Evolutionary conservation across 2,888 invertebrate species (phyloP).

Genomic region (Trisateles emortualis): DNA sequence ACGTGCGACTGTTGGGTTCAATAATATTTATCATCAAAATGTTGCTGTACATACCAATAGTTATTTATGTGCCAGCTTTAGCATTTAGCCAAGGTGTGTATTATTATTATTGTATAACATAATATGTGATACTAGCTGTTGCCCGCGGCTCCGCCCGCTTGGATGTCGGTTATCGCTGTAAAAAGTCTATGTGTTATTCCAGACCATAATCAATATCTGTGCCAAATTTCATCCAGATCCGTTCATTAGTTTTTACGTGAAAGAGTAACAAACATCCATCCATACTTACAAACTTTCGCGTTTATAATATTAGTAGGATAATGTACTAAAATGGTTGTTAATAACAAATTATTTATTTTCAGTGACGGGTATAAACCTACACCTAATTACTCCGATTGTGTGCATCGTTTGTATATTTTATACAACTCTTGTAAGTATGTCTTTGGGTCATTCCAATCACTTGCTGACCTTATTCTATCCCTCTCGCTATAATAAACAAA

Average conservation of each 20-base stretch:
- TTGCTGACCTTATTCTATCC: slow-evolving; percentile 54
- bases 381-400: slow-evolving; percentile 92
- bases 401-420: slow-evolving; percentile 97
- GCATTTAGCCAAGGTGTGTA: slow-evolving; percentile 92
- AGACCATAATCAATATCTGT: too few species aligned
- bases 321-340: not conserved
- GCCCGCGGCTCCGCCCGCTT: too few species aligned
- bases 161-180: too few species aligned
- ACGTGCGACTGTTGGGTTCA: slow-evolving; percentile 90
- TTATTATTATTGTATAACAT: not conserved
- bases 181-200: too few species aligned
- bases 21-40: slow-evolving; percentile 91
- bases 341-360: slow-evolving; percentile 55
- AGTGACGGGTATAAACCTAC: slow-evolving; percentile 94
- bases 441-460: slow-evolving; percentile 14
- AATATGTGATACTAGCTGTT: too few species aligned
- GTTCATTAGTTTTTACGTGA: too few species aligned
- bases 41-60: slow-evolving; percentile 93
- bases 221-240: too few species aligned
- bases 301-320: too few species aligned
- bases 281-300: too few species aligned
- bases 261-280: too few species aligned
- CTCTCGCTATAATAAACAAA: slow-evolving; percentile 48
- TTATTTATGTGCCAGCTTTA: slow-evolving; percentile 95
- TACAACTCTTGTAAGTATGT: slow-evolving; percentile 92